phyloP scores from a whole-genome alignment of 2,113 vertebrate genomes.

The Gopherus flavomarginatus region DNA sequence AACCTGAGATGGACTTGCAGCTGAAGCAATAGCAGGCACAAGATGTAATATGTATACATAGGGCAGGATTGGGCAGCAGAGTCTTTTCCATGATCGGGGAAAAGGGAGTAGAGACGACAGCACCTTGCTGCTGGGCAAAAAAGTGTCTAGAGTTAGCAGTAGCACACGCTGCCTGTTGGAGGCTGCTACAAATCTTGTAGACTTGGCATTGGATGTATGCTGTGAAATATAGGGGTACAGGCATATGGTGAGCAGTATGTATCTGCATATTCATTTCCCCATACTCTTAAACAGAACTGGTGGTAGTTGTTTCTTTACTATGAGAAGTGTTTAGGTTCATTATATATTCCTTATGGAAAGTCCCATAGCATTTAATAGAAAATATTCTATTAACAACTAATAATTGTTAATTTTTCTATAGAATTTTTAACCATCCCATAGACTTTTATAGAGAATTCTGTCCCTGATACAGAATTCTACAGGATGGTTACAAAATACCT shows the following conservation, averaged over 20 bases:
- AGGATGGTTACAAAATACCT: background rate
- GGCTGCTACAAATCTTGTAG: background rate
- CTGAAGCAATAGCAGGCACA: background rate
- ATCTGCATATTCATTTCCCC: background rate
- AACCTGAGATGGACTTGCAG: background rate
- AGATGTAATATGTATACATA: background rate
- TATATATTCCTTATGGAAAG: background rate
- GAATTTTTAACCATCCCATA: background rate
- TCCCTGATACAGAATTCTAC: background rate
- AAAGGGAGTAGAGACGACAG: background rate
- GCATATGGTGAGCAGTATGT: slow-evolving; percentile 42
- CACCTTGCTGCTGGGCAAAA: background rate
- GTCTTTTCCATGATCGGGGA: background rate
- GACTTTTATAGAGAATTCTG: background rate
- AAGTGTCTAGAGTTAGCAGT: background rate
- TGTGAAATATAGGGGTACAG: slow-evolving; percentile 29
- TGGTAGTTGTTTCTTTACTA: slow-evolving; percentile 36
- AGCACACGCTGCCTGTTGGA: background rate
- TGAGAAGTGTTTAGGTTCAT: background rate
- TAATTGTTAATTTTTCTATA: background rate
- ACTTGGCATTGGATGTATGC: background rate
- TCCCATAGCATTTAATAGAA: background rate
- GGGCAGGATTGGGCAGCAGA: background rate
- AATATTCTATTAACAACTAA: background rate
- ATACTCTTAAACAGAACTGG: background rate